phyloP scores from a whole-genome alignment of 2,797 vertebrate species.

The Enteromius afrohamiltoni region DNA sequence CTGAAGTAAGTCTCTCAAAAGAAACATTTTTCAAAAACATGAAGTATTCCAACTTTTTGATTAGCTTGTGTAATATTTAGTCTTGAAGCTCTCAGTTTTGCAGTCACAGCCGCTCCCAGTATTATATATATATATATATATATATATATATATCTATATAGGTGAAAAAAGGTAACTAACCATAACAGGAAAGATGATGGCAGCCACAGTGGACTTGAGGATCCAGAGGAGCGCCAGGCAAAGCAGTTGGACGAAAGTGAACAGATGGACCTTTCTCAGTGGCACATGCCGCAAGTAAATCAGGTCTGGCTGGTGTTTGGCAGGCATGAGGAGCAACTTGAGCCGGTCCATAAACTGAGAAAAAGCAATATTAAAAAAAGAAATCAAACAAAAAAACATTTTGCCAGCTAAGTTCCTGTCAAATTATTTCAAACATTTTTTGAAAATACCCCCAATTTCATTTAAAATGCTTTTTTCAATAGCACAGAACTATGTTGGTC shows the following conservation, averaged over 20 bases:
- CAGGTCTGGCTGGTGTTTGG: slow-evolving; percentile 97
- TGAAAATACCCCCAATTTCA: not conserved
- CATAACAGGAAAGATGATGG: slow-evolving; percentile 98
- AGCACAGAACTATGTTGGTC: not conserved
- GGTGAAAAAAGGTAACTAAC: slow-evolving; percentile 72
- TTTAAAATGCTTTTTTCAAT: not conserved
- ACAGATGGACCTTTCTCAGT: slow-evolving; percentile 93
- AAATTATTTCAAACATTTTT: not conserved
- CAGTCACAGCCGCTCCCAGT: not conserved
- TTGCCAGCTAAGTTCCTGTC: not conserved
- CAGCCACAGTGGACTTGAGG: slow-evolving; percentile 97
- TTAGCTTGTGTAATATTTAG: not conserved
- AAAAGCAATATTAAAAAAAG: not conserved
- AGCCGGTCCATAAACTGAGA: slow-evolving; percentile 96
- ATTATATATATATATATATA: no score
- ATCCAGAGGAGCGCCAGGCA: slow-evolving; percentile 96
- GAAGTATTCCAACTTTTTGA: not conserved
- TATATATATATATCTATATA: no score
- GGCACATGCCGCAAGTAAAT: slow-evolving; percentile 97
- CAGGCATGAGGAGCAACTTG: slow-evolving; percentile 95
- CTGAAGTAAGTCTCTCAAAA: not conserved
- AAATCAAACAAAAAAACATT: no score
- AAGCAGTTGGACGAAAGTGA: slow-evolving; percentile 93
- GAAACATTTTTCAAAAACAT: not conserved
- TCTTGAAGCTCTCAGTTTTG: not conserved